Percentiles rank a stretch among this genome's conserved stretches.
These are phyloP conservation scores for Aplysina aerophoba DNA, from an alignment of 37 sponge, comb jelly and placozoan species.

Conservation along the genomic window DNA sequence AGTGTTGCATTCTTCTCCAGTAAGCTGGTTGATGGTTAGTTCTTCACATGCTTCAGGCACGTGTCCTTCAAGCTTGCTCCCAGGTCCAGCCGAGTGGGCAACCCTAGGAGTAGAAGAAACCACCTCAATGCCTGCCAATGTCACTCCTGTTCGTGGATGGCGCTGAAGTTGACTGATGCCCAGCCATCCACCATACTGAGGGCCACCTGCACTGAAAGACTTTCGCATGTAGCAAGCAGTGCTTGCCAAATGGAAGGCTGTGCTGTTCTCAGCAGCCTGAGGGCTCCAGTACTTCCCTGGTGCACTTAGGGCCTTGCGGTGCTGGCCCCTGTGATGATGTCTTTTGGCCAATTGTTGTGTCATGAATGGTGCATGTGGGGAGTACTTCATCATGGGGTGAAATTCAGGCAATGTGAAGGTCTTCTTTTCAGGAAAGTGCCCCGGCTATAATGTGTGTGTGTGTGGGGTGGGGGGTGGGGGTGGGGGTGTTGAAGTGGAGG, in stretches of 20 bases:
- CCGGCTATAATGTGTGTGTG: not conserved
- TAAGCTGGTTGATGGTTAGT: not conserved
- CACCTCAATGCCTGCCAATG: not conserved
- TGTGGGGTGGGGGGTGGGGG: not conserved
- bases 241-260: not conserved
- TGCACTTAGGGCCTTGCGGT: constrained; percentile 17
- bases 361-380: constrained; percentile 21
- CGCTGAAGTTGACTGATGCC: not conserved
- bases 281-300: constrained; percentile 24
- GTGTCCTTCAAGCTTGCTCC: not conserved
- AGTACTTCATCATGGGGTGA: constrained; percentile 51
- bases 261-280: not conserved
- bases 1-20: not conserved
- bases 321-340: not conserved
- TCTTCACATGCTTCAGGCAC: not conserved
- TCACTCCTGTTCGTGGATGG: not conserved
- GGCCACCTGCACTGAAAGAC: constrained; percentile 7
- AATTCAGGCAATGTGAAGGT: constrained; percentile 1
- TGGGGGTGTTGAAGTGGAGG: not conserved
- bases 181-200: constrained; percentile 2
- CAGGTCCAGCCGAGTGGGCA: not conserved
- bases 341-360: not conserved
- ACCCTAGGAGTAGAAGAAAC: not conserved
- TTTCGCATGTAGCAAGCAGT: constrained; percentile 5
- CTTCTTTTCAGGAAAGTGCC: not conserved